Conservation (phyloP, 2,888 invertebrate genomes). For the Myopa testacea region DNA sequence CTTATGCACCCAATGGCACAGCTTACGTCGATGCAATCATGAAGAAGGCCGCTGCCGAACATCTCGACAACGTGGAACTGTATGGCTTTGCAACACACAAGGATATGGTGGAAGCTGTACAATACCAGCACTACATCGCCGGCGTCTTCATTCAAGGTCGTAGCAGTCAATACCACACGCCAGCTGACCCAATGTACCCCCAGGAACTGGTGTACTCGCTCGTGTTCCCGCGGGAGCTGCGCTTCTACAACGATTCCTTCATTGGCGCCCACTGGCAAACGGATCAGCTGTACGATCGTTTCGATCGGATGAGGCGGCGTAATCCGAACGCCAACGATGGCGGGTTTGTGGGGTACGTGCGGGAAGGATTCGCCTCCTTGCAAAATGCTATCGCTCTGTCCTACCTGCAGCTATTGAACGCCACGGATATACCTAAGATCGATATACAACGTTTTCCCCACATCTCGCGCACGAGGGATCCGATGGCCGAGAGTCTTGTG, state of each 20-base stretch:
- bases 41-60: not conserved
- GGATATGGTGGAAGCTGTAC: not conserved
- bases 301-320: conserved; percentile 25
- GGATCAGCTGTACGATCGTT: conserved; percentile 43
- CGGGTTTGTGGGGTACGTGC: conserved; percentile 68
- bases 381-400: conserved; percentile 72
- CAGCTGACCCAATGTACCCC: not conserved
- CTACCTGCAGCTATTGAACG: conserved; percentile 52
- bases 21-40: not conserved
- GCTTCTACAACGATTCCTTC: conserved; percentile 35
- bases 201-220: not conserved
- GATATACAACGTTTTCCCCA: conserved; percentile 53
- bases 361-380: conserved; percentile 75
- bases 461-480: conserved; percentile 73
- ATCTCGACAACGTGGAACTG: not conserved
- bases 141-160: conserved; percentile 1
- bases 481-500: conserved; percentile 74
- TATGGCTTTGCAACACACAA: not conserved
- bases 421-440: conserved; percentile 44
- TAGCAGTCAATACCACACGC: not conserved
- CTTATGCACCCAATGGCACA: not conserved
- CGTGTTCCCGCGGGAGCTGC: conserved; percentile 54
- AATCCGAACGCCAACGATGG: conserved; percentile 61
- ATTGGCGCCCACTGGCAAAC: conserved; percentile 53
- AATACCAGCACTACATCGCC: conserved; percentile 6